Percentiles rank a stretch among this genome's conserved stretches.
Evolutionary conservation across 2,888 invertebrate species (phyloP).

Genomic region (Agrotis segetum): DNA sequence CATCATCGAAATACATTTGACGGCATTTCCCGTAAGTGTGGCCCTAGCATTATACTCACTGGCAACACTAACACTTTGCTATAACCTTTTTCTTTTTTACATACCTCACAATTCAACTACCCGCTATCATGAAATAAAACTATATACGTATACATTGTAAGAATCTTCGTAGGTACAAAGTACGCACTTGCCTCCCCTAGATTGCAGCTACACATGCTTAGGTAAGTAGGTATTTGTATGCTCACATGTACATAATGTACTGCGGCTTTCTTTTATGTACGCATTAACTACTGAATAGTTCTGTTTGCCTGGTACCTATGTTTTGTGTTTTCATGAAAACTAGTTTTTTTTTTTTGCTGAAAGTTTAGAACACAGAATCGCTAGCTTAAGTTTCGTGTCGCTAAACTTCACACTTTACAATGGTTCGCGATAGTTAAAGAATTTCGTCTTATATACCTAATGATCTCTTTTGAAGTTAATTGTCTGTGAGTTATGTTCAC

Average conservation of each 20-base stretch:
- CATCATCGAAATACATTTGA: no score
- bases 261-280: constrained; percentile 14
- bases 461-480: no score
- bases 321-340: constrained; percentile 21
- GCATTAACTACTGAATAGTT: constrained; percentile 3
- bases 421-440: no score
- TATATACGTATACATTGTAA: not conserved
- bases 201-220: constrained; percentile 15
- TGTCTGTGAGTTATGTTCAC: no score
- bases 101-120: not conserved
- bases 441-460: no score
- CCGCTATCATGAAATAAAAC: constrained; percentile 22
- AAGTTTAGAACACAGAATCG: no score
- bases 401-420: no score
- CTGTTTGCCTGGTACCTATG: constrained; percentile 31
- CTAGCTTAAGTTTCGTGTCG: no score
- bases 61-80: no score
- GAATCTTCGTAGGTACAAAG: not conserved
- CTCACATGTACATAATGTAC: constrained; percentile 39
- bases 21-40: no score
- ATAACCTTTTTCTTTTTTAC: not conserved
- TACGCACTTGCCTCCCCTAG: constrained; percentile 19
- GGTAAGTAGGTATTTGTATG: constrained; percentile 38
- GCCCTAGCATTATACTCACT: no score
- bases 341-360: constrained; percentile 3